Conservation (phyloP, 2,888 invertebrate genomes). For the Calameuta pallipes region DNA sequence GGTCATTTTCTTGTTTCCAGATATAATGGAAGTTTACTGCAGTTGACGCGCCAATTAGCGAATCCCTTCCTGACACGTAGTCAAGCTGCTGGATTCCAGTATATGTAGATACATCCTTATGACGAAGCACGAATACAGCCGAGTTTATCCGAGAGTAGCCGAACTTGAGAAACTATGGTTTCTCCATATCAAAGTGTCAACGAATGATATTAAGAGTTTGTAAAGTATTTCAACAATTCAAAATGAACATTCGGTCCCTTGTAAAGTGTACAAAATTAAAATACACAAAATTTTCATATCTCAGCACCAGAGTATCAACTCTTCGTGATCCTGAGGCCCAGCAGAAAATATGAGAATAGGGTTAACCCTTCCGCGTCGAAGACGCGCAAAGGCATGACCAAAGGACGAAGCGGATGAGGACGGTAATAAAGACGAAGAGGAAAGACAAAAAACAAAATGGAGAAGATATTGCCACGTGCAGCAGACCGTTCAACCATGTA, state of each 20-base stretch:
- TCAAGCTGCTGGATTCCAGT: not conserved
- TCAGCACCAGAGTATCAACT: too few species aligned
- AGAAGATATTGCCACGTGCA: constrained; percentile 22
- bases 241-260: too few species aligned
- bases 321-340: not conserved
- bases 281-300: too few species aligned
- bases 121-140: not conserved
- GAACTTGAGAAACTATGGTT: not conserved
- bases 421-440: not conserved
- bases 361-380: not conserved
- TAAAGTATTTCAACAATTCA: too few species aligned
- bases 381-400: not conserved
- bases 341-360: not conserved
- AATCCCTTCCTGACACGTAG: not conserved
- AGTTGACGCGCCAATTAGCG: not conserved
- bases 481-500: constrained; percentile 37
- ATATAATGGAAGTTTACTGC: not conserved
- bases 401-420: not conserved
- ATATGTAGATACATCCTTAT: not conserved
- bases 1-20: constrained; percentile 11
- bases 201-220: too few species aligned
- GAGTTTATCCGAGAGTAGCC: not conserved
- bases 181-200: too few species aligned
- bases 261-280: too few species aligned
- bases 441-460: not conserved